These are phyloP conservation scores for Aplodontia rufa DNA, from an alignment of 2,113 vertebrate genomes.

Conservation along the genomic window DNA sequence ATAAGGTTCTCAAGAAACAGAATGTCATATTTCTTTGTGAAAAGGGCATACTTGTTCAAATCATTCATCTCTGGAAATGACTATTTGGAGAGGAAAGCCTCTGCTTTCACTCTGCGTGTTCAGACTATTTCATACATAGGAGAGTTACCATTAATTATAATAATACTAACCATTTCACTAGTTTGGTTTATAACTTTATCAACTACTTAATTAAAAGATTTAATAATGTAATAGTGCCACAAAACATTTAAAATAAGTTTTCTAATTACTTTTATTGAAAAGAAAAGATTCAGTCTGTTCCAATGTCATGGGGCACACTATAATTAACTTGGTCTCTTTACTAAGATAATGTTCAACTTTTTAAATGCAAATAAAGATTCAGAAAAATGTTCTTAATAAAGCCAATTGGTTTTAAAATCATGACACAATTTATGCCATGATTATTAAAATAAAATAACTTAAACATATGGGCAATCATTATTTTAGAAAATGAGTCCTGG, in stretches of 20 bases:
- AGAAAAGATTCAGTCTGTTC: background rate
- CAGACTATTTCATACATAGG: background rate
- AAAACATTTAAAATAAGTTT: background rate
- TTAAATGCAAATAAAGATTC: background rate
- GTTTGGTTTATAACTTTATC: background rate
- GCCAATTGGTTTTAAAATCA: background rate
- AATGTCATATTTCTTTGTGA: background rate
- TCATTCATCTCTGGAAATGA: background rate
- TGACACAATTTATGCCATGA: background rate
- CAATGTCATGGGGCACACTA: background rate
- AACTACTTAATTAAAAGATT: background rate
- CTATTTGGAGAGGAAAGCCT: background rate
- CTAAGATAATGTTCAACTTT: background rate
- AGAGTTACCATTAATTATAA: background rate
- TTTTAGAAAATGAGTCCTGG: background rate
- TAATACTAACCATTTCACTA: background rate
- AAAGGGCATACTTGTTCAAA: background rate
- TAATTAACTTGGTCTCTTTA: slow-evolving; percentile 1
- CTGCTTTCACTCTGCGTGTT: background rate
- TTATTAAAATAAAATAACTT: background rate
- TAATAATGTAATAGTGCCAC: background rate
- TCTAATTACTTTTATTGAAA: background rate
- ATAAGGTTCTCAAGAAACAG: background rate
- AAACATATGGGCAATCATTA: background rate
- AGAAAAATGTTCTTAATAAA: background rate